phyloP scores from a whole-genome alignment of 2,888 invertebrate genomes.

The Anorthoa munda region DNA sequence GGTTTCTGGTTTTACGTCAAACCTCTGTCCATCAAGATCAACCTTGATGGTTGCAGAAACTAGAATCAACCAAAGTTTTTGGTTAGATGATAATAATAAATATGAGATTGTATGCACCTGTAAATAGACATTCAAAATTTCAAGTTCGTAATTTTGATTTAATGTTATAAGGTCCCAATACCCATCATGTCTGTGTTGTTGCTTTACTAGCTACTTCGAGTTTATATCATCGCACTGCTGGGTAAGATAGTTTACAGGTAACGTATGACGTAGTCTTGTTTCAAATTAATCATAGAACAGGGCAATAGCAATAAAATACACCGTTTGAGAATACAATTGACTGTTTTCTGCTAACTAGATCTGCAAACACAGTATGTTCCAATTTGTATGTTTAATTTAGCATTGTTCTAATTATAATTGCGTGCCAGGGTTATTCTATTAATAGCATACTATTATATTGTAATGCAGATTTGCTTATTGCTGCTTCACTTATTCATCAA shows the following conservation, averaged over 20 bases:
- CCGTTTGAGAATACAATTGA: conserved; percentile 5
- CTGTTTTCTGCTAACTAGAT: conserved; percentile 15
- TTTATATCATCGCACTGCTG: no score
- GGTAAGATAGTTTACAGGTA: no score
- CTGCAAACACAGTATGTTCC: conserved; percentile 8
- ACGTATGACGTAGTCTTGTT: background rate
- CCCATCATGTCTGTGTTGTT: no score
- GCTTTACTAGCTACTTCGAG: no score
- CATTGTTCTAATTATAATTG: conserved; percentile 29
- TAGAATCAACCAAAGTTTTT: background rate
- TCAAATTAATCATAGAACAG: background rate
- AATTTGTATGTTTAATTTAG: conserved; percentile 23
- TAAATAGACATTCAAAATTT: no score
- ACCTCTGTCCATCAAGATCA: background rate
- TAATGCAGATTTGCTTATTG: background rate
- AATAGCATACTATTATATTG: background rate
- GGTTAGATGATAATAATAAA: background rate
- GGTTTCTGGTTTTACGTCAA: conserved; percentile 25
- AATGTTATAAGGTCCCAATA: no score
- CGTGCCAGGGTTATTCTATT: background rate
- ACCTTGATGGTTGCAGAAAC: conserved; percentile 34
- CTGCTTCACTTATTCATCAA: conserved; percentile 7
- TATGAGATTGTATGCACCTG: background rate
- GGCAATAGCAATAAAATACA: background rate
- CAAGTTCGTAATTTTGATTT: no score